A percentile compares a stretch with the other conserved stretches of the same genome.
Evolutionary conservation across 2,888 invertebrate genomes (phyloP).

Genomic region (Herminia tarsipennalis): DNA sequence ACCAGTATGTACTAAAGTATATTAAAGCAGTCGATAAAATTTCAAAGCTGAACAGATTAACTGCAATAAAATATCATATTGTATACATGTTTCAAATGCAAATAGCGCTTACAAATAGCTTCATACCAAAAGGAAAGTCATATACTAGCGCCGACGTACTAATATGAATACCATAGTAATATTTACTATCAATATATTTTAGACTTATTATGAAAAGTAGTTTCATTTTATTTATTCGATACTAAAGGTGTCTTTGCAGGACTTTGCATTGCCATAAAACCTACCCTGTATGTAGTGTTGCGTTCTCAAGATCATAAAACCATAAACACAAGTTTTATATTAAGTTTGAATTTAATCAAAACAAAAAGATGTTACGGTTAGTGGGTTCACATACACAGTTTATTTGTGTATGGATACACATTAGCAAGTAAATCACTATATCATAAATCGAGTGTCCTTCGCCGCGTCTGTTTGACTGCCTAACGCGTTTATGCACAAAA

Average conservation of each 20-base stretch:
- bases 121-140: slow-evolving; percentile 13
- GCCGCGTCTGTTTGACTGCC: too few species aligned
- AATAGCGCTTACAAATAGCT: neutral
- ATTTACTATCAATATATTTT: slow-evolving; percentile 39
- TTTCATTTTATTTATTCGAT: slow-evolving; percentile 43
- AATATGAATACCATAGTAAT: slow-evolving; percentile 39
- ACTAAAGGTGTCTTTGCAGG: slow-evolving; percentile 25
- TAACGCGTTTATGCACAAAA: too few species aligned
- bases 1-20: neutral
- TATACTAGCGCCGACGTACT: slow-evolving; percentile 24
- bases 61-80: neutral
- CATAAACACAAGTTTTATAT: slow-evolving; percentile 39
- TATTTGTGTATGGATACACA: slow-evolving; percentile 6
- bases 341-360: slow-evolving; percentile 48
- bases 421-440: too few species aligned
- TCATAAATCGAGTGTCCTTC: too few species aligned
- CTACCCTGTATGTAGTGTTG: slow-evolving; percentile 17
- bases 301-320: slow-evolving; percentile 26
- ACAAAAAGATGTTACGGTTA: slow-evolving; percentile 59
- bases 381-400: slow-evolving; percentile 48
- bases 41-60: neutral
- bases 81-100: slow-evolving; percentile 21
- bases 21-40: neutral
- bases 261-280: slow-evolving; percentile 17
- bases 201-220: slow-evolving; percentile 28